phyloP scores from a whole-genome alignment of 2,113 vertebrate genomes.

The Crypturellus undulatus region DNA sequence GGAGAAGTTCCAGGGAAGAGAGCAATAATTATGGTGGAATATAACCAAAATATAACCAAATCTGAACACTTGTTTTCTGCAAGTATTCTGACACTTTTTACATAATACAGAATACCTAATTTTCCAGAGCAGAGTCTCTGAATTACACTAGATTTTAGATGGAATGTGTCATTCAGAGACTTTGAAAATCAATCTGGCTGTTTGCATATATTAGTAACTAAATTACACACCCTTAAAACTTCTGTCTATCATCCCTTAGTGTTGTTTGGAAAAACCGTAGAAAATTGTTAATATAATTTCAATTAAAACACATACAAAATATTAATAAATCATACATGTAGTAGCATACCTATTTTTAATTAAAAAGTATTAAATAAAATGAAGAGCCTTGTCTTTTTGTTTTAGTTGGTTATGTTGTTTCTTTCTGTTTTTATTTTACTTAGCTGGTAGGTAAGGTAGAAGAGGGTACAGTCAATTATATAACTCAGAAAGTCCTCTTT shows the following conservation, averaged over 20 bases:
- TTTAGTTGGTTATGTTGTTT: background rate
- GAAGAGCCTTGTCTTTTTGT: background rate
- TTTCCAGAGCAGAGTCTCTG: background rate
- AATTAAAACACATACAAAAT: background rate
- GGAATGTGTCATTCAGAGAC: background rate
- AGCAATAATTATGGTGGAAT: background rate
- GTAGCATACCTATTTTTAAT: background rate
- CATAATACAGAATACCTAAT: background rate
- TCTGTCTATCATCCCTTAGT: background rate
- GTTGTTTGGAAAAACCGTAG: rapidly evolving
- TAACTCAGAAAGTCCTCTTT: background rate
- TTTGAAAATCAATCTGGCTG: background rate
- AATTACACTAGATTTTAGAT: background rate
- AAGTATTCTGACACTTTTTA: background rate
- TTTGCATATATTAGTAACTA: background rate
- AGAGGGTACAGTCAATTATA: background rate
- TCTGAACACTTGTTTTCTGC: background rate
- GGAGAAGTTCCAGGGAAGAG: background rate
- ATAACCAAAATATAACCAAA: background rate
- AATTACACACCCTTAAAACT: background rate
- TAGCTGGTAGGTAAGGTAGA: background rate
- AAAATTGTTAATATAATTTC: background rate
- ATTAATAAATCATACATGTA: background rate
- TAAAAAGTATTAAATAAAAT: background rate
- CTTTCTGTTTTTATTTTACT: background rate